These are phyloP conservation scores for Podarcis raffonei DNA, from an alignment of 2,113 vertebrate genomes.

Conservation along the genomic window DNA sequence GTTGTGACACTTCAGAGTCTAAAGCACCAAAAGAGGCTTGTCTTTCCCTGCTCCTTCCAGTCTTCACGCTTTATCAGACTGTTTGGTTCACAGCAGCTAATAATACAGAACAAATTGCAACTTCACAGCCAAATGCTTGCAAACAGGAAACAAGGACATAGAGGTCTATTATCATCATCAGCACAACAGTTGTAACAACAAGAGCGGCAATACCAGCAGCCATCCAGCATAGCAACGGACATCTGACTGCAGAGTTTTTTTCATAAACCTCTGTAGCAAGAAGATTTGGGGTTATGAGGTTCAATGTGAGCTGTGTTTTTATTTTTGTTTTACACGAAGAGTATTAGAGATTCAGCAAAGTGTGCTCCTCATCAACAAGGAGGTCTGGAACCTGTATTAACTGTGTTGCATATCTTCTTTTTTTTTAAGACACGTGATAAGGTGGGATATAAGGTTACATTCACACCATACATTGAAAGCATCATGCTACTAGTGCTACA, in stretches of 20 bases:
- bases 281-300: not conserved
- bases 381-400: not conserved
- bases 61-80: not conserved
- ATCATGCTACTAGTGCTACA: too few relatives aligned
- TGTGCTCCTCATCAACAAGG: not conserved
- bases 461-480: too few relatives aligned
- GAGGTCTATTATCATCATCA: not conserved
- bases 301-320: conserved; percentile 9
- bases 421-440: not conserved
- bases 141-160: not conserved
- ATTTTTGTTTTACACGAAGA: not conserved
- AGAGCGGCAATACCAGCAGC: not conserved
- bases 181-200: not conserved
- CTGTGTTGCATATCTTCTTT: not conserved
- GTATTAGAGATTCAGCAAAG: not conserved
- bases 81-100: not conserved
- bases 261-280: not conserved
- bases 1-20: not conserved
- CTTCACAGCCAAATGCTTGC: not conserved
- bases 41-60: too few relatives aligned
- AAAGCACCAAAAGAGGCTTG: not conserved
- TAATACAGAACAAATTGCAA: not conserved
- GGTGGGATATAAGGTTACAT: too few relatives aligned
- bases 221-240: not conserved
- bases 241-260: not conserved